Evolutionary conservation across 2,888 invertebrate species (phyloP).

Genomic region (Ferdinandea cuprea): DNA sequence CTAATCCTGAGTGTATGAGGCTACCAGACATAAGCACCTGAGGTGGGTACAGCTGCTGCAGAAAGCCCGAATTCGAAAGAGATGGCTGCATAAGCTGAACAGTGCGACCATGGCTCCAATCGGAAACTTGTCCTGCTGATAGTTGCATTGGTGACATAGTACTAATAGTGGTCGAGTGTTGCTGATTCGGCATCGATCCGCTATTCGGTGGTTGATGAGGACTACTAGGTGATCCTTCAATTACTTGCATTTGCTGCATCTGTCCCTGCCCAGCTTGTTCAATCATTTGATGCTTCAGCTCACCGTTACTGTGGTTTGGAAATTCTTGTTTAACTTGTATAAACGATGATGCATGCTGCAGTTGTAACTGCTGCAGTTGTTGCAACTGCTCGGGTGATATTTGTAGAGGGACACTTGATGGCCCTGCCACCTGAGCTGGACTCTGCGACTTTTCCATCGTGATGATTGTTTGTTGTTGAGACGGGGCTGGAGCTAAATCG

Average conservation of each 20-base stretch:
- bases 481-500: constrained; percentile 84
- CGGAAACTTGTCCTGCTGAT: constrained; percentile 85
- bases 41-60: constrained; percentile 89
- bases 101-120: constrained; percentile 90
- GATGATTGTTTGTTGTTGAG: constrained; percentile 82
- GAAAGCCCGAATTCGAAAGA: constrained; percentile 87
- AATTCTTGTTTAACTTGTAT: constrained; percentile 83
- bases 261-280: constrained; percentile 84
- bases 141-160: constrained; percentile 91
- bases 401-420: constrained; percentile 81
- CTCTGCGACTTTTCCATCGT: constrained; percentile 87
- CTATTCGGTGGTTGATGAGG: constrained; percentile 83
- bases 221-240: constrained; percentile 83
- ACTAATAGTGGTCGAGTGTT: constrained; percentile 86
- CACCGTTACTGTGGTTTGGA: constrained; percentile 78
- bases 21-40: constrained; percentile 93
- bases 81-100: constrained; percentile 92
- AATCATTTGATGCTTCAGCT: constrained; percentile 81
- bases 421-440: constrained; percentile 82
- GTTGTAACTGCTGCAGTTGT: constrained; percentile 86
- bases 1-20: constrained; percentile 85
- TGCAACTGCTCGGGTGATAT: constrained; percentile 84
- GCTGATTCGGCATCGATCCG: constrained; percentile 80
- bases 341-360: constrained; percentile 85
- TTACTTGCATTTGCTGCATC: constrained; percentile 83